Evolutionary conservation across 1,140 invertebrate species (phyloP), one percentile per base, ranked within the genome.

Genomic region (Papilio polytes): DNA sequence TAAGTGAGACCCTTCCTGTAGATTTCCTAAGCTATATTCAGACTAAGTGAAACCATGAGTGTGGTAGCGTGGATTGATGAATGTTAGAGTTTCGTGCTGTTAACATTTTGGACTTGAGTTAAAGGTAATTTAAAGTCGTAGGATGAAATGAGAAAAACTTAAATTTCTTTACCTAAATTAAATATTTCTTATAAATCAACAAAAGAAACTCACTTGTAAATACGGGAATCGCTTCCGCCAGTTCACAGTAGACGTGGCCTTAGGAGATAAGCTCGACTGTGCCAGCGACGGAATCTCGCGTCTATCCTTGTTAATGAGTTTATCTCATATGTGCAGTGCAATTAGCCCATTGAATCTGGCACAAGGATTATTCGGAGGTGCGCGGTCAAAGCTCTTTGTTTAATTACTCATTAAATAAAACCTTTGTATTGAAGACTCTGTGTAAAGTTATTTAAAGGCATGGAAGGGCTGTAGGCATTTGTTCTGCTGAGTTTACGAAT

Each of bases 251-350:
- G 22, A 31, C 80, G 20, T 78, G 41, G 8, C 80, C 51, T 83
- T 66, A 86, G 79, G 83, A 91, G 92, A 93, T 93, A 92, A 94
- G 90, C 89, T 82, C 85, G 82, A 84, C 86, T 88, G 88, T 87
- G 85, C 87, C 84, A 89, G 87, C 87, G 86, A 85, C 87, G 90
- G 91, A 93, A 94, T 94, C 92, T 92, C 91, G 84, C 86, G 89
- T 91, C 89, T 94, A 93, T 94, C 92, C 91, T 94, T 90, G 92
- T 90, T 94, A 94, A 94, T 94, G 93, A 94, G 92, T 94, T 93
- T 94, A 94, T 94, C 93, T 94, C 92, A 93, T 87, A 93, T 89
- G 88, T 91, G 87, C 85, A 85, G 81, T 87, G 91, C 90, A 93
- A 93, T 94, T 94, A 94, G 87, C 84, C 85, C 89, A 88, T 88